Evolutionary conservation across 2,113 vertebrate species (phyloP), one percentile per base, ranked within the genome.

Genomic region (Austrofundulus limnaeus): DNA sequence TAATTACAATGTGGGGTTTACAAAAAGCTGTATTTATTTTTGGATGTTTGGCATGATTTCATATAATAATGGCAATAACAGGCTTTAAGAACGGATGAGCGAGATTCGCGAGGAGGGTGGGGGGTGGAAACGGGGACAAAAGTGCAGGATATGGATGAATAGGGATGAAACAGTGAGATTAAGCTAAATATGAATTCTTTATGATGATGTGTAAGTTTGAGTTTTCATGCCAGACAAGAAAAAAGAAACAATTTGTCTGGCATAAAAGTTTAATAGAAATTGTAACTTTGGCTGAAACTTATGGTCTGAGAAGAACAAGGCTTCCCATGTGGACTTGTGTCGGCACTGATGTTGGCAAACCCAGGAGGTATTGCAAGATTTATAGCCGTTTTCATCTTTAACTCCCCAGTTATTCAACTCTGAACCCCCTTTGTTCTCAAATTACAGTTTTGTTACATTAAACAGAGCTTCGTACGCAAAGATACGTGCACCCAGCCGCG

Each of bases 161-260:
- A 45, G 77, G 43, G 72, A 64, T 57, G 65, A 24, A 61, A 25
- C 34, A 53, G 7, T 46, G 51, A 74, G 52, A 74, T 70, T 64
- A 75, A 8, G 48, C 54, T 49, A 70, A 78, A 19, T 55, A 72
- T 72, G 69, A 60, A 63, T 62, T 16, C 8, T 60, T 57, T 46
- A 34, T 80, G 66, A 82, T 61, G 50, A 84, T 53, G 68, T 66
- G 72, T 72, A 81, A 61, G 62, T 16, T 46, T 64, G 54, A 21
- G 65, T 45, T 75, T 60, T 77, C 41, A 53, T 63, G 66, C 69
- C 55, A 63, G 65, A 72, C 61, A 54, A 51, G 19, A 60, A 23
- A 37, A 34, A 60, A 31, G 45, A 45, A 11, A 28, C 37, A 12
- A 10, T 62, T 65, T 71, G 14, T 38, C 20, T 13, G n/a, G 15